Conservation (phyloP, 2,113 vertebrate genomes). For the Gadus chalcogrammus region DNA sequence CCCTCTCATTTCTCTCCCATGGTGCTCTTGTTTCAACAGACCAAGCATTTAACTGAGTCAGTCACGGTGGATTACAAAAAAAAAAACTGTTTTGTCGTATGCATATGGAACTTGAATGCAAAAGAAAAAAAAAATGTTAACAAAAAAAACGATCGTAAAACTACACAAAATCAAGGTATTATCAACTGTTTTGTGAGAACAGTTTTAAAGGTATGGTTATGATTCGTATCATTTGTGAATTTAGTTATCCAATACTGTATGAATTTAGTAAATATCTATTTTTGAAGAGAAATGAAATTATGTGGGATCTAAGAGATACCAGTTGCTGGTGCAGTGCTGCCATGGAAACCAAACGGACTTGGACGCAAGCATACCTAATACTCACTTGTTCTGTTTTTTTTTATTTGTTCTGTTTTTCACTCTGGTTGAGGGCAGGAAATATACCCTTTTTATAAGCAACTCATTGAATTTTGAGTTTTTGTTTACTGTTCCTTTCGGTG, state of each 20-base stretch:
- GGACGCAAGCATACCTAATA: conserved; percentile 60
- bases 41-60: conserved; percentile 75
- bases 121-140: conserved; percentile 23
- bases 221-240: conserved; percentile 76
- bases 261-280: conserved; percentile 77
- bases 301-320: conserved; percentile 49
- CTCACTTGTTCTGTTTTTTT: conserved; percentile 60
- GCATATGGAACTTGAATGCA: conserved; percentile 78
- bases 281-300: conserved; percentile 58
- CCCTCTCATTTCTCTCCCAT: conserved; percentile 45
- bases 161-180: conserved; percentile 61
- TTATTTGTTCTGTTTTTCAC: conserved; percentile 58
- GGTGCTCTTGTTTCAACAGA: conserved; percentile 84
- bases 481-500: conserved; percentile 56
- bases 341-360: conserved; percentile 68
- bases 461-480: conserved; percentile 40
- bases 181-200: conserved; percentile 78
- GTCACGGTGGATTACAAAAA: conserved; percentile 18
- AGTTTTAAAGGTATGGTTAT: conserved; percentile 55
- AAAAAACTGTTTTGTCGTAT: conserved; percentile 65
- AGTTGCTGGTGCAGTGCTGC: conserved; percentile 61
- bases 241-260: conserved; percentile 81
- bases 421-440: conserved; percentile 64
- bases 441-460: conserved; percentile 54
- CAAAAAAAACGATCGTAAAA: neutral